A percentile compares a stretch with the other conserved stretches of the same genome.
Evolutionary conservation across 2,888 invertebrate genomes (phyloP).

Genomic region (Theodoxus fluviatilis): DNA sequence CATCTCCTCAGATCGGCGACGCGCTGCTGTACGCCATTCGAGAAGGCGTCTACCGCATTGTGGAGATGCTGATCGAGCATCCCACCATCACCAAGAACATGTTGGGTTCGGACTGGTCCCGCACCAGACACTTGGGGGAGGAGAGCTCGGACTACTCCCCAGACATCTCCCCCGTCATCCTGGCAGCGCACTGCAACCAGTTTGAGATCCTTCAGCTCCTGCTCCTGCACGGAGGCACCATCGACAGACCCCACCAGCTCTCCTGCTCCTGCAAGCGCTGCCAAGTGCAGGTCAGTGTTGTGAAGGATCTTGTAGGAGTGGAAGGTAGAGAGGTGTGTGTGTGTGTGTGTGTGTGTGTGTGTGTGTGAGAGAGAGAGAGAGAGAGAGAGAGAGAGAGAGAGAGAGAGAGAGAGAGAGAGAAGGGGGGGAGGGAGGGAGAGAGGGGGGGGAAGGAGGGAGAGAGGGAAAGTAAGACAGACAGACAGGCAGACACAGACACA

Average conservation of each 20-base stretch:
- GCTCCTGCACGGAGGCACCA: constrained; percentile 66
- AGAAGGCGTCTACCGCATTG: constrained; percentile 69
- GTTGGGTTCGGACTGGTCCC: constrained; percentile 69
- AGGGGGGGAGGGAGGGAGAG: no score
- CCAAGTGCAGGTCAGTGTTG: constrained; percentile 44
- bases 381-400: no score
- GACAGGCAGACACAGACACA: no score
- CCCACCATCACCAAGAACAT: constrained; percentile 67
- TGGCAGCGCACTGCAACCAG: constrained; percentile 69
- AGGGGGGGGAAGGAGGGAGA: no score
- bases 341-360: no score
- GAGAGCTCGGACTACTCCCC: constrained; percentile 69
- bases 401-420: no score
- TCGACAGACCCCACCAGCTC: constrained; percentile 66
- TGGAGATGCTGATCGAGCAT: constrained; percentile 70
- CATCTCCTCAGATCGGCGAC: no score
- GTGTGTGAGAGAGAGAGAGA: no score
- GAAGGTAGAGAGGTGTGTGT: no score
- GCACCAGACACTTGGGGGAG: constrained; percentile 61
- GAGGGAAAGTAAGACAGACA: no score
- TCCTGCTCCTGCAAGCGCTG: constrained; percentile 67
- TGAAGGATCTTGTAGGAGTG: no score
- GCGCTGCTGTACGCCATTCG: constrained; percentile 69
- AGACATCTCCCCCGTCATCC: constrained; percentile 67
- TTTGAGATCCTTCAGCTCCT: constrained; percentile 70